Evolutionary conservation across 2,113 vertebrate species (phyloP).

Genomic region (Macquaria australasica): DNA sequence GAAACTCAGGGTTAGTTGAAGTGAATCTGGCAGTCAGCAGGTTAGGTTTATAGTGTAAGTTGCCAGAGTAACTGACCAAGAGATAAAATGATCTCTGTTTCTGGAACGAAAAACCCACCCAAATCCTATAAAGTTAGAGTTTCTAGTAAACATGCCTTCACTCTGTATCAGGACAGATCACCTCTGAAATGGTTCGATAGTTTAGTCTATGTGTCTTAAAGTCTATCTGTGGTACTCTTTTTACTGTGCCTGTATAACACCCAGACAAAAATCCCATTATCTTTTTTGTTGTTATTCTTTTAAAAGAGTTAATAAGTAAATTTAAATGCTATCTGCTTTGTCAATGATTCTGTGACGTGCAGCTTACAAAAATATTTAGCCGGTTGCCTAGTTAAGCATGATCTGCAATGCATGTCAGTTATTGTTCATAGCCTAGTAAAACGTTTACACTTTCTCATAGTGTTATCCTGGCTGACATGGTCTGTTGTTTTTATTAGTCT

Average conservation of each 20-base stretch:
- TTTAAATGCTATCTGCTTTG: not conserved
- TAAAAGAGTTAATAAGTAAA: conserved; percentile 31
- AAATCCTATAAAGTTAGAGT: too few relatives aligned
- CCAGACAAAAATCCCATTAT: not conserved
- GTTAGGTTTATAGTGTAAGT: too few relatives aligned
- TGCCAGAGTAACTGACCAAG: not conserved
- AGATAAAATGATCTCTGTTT: not conserved
- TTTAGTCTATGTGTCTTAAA: not conserved
- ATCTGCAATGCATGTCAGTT: not conserved
- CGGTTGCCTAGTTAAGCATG: not conserved
- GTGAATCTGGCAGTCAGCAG: too few relatives aligned
- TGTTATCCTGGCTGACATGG: not conserved
- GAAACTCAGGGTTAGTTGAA: too few relatives aligned
- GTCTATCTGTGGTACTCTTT: not conserved
- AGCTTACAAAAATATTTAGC: conserved; percentile 20
- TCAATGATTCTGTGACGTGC: conserved; percentile 29
- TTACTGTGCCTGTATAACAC: not conserved
- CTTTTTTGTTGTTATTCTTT: not conserved
- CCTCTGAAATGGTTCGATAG: not conserved
- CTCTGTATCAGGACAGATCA: not conserved
- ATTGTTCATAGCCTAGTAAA: not conserved
- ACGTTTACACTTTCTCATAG: not conserved
- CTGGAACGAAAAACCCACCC: not conserved
- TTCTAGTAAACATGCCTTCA: not conserved
- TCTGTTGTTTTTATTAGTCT: not conserved